Evolutionary conservation across 1,140 invertebrate species (phyloP).

Genomic region (Myzus persicae): DNA sequence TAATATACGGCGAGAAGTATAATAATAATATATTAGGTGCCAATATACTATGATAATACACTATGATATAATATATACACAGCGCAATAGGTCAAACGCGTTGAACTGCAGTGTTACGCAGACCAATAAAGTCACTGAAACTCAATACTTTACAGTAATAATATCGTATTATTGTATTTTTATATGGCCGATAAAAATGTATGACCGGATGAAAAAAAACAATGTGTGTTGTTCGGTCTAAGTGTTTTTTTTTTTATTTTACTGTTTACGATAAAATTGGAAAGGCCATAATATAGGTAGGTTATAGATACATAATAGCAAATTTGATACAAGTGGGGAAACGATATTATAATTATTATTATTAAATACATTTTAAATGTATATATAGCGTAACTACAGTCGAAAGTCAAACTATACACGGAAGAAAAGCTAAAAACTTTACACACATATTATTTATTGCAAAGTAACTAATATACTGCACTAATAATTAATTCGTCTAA

Average conservation of each 20-base stretch:
- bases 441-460: too few species aligned
- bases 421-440: not conserved
- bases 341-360: not conserved
- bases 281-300: not conserved
- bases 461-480: too few species aligned
- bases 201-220: not conserved
- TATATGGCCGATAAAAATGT: not conserved
- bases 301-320: not conserved
- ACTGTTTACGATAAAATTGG: not conserved
- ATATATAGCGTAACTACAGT: not conserved
- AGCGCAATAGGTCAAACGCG: constrained; percentile 12
- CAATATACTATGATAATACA: not conserved
- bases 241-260: not conserved
- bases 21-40: not conserved
- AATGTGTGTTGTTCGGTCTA: not conserved
- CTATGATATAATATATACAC: not conserved
- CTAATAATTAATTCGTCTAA: too few species aligned
- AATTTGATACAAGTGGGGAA: not conserved
- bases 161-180: not conserved
- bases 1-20: not conserved
- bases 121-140: not conserved
- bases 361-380: not conserved
- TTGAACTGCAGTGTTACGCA: constrained; percentile 4
- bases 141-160: not conserved
- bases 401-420: not conserved